Evolutionary conservation across 2,797 vertebrate species (phyloP), one percentile per base, ranked within the genome.

Genomic region (Urocyon cinereoargenteus): DNA sequence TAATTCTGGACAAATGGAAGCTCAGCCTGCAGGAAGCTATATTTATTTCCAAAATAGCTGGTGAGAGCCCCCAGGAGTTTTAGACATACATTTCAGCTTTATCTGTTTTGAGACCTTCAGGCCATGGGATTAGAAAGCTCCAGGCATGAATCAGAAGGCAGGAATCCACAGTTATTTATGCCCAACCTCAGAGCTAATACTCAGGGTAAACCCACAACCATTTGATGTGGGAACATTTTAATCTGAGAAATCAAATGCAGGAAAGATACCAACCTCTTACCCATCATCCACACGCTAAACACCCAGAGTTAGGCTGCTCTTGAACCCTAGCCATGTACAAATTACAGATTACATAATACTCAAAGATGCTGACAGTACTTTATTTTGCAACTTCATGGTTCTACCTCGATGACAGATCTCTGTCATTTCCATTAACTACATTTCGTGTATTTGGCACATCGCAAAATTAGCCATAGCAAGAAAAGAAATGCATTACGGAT

Each of bases 1-100:
- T 97, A 95, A 95, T 95, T 97, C 97, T 96, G 97, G 97, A 97
- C 96, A 97, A 97, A 94, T 79, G 92, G 86, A 82, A 97, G 75
- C 88, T 91, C n/a, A 45, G 94, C 34, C 75, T 95, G 88, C 78
- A 11, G 4, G 51, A 36, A n/a, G 91, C 86, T 97, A 40, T 84
- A 93, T 98, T 97, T 96, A 53, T 97, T 97, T 95, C 49, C 93
- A 87, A 90, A 95, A 91, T 83, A 94, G 86, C 83, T 88, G 85
- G 57, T 59, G 90, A 93, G 51, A 55, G 66, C 78, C 77, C 64
- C 57, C 53, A 85, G 73, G 72, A 92, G 86, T 94, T 79, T 53
- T 16, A 82, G 79, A 45, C 61, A 84, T 59, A 72, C 66, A 13
- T 86, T 91, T 83, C 51, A 26, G 73, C 84, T 89, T 92, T 81